Evolutionary conservation across 2,888 invertebrate genomes (phyloP), one percentile per base, ranked within the genome.

Genomic region (Tenthredo scrophulariae): DNA sequence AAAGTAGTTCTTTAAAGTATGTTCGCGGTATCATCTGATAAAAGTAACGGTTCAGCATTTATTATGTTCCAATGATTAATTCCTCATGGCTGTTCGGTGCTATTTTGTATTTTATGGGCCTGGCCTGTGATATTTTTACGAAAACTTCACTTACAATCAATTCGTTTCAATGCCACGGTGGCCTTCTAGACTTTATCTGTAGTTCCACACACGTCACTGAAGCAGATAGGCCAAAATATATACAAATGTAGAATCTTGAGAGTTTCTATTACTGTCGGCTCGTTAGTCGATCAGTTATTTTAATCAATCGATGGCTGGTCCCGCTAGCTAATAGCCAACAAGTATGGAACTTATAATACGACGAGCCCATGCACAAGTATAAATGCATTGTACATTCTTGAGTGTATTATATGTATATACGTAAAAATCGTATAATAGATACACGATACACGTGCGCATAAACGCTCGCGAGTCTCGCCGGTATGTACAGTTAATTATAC

Each of bases 401-500:
- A 13, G 75, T 46, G 22, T n/a, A 75, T 46, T 22, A 26, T 40
- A 22, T 5, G 22, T 15, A 40, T 15, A 22, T 46, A 22, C n/a
- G 26, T n/a, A 9, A 70, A 70, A 33, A 15, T 37, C 13, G n/a
- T 46, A 13, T 70, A 37, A 70, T 70, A 70, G 15, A 26, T 46
- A 22, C 1, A 40, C 26, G 46, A 70, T 75, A 75, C 46, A 46
- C 26, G 46, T 75, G 10, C 75, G 58, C 46, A 46, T 58, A 18
- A 58, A 79, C 50, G 13, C 46, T 50, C n/a, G 70, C 54, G 9
- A 79, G 54, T 46, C 54, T 37, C 37, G 33, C 9, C 46, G 79
- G 79, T 58, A 79, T 79, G 33, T 54, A 79, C 79, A n/a, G 79
- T 79, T 58, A 79, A 79, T 79, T 79, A 79, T 54, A 79, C 79